Conservation (phyloP, 2,797 vertebrate species). For the Anniella stebbinsi region DNA sequence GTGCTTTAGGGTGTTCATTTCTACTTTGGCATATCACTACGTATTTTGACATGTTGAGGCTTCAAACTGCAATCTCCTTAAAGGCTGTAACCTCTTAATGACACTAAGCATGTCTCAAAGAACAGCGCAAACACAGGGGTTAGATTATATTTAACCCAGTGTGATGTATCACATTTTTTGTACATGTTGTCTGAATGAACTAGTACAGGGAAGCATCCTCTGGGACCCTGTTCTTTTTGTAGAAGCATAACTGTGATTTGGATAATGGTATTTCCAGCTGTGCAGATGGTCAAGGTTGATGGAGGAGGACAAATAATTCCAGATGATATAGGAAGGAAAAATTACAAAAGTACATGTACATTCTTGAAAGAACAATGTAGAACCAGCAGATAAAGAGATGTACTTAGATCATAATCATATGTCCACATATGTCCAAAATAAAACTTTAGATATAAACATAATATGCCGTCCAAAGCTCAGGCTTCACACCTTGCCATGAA, state of each 20-base stretch:
- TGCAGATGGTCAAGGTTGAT: slow-evolving; percentile 63
- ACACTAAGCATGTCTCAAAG: slow-evolving; percentile 33
- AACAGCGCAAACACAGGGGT: slow-evolving; percentile 52
- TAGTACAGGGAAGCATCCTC: slow-evolving; percentile 56
- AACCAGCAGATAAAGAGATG: not conserved
- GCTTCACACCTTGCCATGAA: slow-evolving; percentile 8
- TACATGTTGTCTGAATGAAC: slow-evolving; percentile 45
- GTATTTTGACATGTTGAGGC: slow-evolving; percentile 44
- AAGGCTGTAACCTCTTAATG: slow-evolving; percentile 48
- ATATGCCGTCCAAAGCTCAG: slow-evolving; percentile 23
- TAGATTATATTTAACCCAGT: slow-evolving; percentile 59
- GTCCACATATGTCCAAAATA: slow-evolving; percentile 44
- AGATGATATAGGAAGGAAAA: slow-evolving; percentile 57
- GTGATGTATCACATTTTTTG: slow-evolving; percentile 55
- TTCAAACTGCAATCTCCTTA: slow-evolving; percentile 16
- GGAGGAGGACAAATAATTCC: slow-evolving; percentile 65
- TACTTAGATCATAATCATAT: slow-evolving; percentile 13
- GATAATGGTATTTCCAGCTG: slow-evolving; percentile 73
- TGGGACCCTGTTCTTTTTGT: slow-evolving; percentile 58
- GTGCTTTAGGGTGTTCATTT: slow-evolving; percentile 26
- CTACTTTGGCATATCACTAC: slow-evolving; percentile 30
- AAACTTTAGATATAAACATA: slow-evolving; percentile 35
- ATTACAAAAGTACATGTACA: slow-evolving; percentile 48
- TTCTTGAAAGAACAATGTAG: slow-evolving; percentile 5
- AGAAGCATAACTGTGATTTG: slow-evolving; percentile 64